Conservation (phyloP, 2,113 vertebrate genomes). For the Atherinomorus stipes region DNA sequence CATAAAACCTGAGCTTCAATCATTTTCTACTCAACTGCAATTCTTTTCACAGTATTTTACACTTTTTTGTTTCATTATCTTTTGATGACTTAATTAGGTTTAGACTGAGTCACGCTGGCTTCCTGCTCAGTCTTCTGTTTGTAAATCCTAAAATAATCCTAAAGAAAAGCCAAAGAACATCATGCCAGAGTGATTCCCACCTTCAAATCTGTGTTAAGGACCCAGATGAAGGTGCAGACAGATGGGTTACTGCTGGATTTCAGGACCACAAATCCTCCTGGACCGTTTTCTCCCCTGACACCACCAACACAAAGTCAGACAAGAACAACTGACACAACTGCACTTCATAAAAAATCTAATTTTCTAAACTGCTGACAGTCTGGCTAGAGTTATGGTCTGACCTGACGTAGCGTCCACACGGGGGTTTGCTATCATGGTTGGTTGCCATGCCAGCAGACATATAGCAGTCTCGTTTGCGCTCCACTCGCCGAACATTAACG, state of each 20-base stretch:
- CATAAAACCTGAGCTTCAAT: background rate
- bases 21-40: background rate
- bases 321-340: background rate
- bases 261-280: constrained; percentile 94
- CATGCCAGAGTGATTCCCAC: constrained; percentile 70
- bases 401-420: constrained; percentile 90
- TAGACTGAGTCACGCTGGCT: background rate
- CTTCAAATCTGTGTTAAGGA: constrained; percentile 98
- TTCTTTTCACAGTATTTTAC: too few species aligned
- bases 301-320: background rate
- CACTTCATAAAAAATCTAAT: constrained; percentile 12
- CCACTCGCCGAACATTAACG: constrained; percentile 94
- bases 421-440: constrained; percentile 87
- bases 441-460: constrained; percentile 93
- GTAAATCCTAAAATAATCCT: background rate
- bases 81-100: background rate
- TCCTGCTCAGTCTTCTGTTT: background rate
- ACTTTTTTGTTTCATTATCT: background rate
- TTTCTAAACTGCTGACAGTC: background rate
- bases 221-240: constrained; percentile 96
- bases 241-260: constrained; percentile 90
- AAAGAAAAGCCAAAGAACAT: too few species aligned
- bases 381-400: constrained; percentile 60
- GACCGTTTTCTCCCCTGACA: constrained; percentile 94
- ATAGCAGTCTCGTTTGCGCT: constrained; percentile 91